Evolutionary conservation across 2,113 vertebrate species (phyloP), one percentile per base, ranked within the genome.

Genomic region (Cairina moschata): DNA sequence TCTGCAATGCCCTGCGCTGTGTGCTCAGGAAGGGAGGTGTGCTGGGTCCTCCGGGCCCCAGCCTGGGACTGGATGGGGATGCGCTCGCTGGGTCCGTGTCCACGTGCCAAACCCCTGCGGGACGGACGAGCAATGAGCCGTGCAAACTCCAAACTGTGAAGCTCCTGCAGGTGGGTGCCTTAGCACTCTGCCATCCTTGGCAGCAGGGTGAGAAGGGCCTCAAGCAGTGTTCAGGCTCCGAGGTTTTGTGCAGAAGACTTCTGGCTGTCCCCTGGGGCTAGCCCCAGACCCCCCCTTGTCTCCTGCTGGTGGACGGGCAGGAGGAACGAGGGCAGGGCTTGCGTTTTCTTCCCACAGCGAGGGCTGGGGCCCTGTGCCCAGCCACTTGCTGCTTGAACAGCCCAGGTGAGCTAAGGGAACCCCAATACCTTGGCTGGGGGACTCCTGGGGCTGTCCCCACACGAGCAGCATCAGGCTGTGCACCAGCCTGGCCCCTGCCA

Each of bases 81-180:
- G 50, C 3, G 1, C 31, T 90, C 79, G 75, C 31, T 80, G 85
- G 69, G 56, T 28, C 1, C 0, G 0, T 1, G 74, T 91, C 55
- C 84, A 15, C 26, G 86, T 97, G 92, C 94, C 94, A 86, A 92
- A 92, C 42, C 38, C 69, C 40, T 42, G 26, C 32, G 48, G 67
- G 69, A 54, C n/a, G n/a, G 71, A 82, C 29, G 31, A 82, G 60
- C 3, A 2, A 40, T 60, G 66, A 72, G 50, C 66, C 62, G 55
- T 25, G 66, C 1, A 2, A 40, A 69, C 34, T 84, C 67, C 74
- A 60, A 92, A 90, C 88, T 93, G 78, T 88, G 95, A 87, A 82
- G 91, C 50, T 86, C 55, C 69, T 69, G 59, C 46, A 82, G 63
- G 80, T 42, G 29, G 36, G 54, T 36, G 32, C 31, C 22, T 28